A percentile compares a stretch with the other conserved stretches of the same genome.
Evolutionary conservation across 2,888 invertebrate genomes (phyloP).

Genomic region (Hofmannophila pseudospretella): DNA sequence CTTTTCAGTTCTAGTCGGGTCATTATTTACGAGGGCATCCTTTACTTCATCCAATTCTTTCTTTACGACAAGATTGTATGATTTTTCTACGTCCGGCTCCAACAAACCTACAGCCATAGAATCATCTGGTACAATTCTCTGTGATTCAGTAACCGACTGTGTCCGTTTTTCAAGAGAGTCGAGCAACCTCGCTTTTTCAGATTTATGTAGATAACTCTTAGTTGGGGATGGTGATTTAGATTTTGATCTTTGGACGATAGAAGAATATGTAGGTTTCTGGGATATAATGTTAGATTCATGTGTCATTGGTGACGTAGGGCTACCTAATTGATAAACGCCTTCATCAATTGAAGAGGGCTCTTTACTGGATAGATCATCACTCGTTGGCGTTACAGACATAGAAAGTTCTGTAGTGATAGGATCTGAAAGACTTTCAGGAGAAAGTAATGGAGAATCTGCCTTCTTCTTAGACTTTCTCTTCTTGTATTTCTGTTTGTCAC

Average conservation of each 20-base stretch:
- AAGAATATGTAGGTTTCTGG: constrained; percentile 62
- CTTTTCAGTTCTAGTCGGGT: constrained; percentile 80
- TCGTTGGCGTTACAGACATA: constrained; percentile 61
- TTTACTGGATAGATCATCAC: constrained; percentile 59
- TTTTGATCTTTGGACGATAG: constrained; percentile 68
- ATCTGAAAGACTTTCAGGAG: constrained; percentile 71
- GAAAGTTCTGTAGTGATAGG: constrained; percentile 71
- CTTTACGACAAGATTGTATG: constrained; percentile 74
- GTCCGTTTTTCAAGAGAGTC: constrained; percentile 61
- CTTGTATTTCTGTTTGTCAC: constrained; percentile 58
- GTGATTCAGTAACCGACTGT: constrained; percentile 40
- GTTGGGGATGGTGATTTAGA: constrained; percentile 70
- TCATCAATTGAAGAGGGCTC: constrained; percentile 67
- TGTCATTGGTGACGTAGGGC: constrained; percentile 33
- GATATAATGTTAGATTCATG: constrained; percentile 22
- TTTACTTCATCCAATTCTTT: constrained; percentile 78
- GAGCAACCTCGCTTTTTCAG: constrained; percentile 52
- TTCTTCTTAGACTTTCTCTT: constrained; percentile 62
- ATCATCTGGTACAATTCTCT: constrained; percentile 37
- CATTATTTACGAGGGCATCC: constrained; percentile 76
- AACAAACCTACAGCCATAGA: constrained; percentile 52
- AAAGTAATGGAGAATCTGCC: constrained; percentile 49
- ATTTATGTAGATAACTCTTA: constrained; percentile 45
- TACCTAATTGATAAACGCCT: constrained; percentile 62
- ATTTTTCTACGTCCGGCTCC: constrained; percentile 62